Base-by-base conservation (phyloP, 2,113 vertebrate species). In the Anolis carolinensis region DNA sequence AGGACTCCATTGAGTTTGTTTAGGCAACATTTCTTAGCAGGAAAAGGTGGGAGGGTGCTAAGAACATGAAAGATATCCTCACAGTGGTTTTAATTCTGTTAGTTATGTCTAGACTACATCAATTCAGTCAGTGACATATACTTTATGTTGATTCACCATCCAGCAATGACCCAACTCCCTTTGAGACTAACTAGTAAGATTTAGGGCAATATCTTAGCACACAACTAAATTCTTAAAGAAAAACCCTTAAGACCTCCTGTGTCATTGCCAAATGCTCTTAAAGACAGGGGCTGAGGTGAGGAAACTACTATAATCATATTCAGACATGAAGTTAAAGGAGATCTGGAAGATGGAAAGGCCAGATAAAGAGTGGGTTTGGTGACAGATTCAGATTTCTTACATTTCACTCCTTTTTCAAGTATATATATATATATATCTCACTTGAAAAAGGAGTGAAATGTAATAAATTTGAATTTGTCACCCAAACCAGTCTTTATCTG, bases 1-100 rank as follows among this genome's bases (percentile, higher is more conserved):
- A 80, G 34, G 65, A 81, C 52, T 91, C 79, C 0, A 0, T 59
- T 89, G 86, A 32, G 81, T 92, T 86, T 86, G 82, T 75, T 81
- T 89, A 62, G 55, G 44, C 68, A 82, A 65, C 70, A 71, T 23
- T 39, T 34, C 39, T 79, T 44, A 44, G 39, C 39, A 44, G 25
- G 1, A 2, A 32, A 34, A n/a, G n/a, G n/a, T n/a, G 36, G 73
- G 30, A 36, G 78, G 3, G 14, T 11, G 52, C 14, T 27, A 79
- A 71, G 67, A 44, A 32, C 3, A 59, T 71, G 34, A 55, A 7
- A 30, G 25, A 13, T 27, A 13, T 21, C 68, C 10, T 18, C 32
- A 77, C 14, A 55, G 52, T 55, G 52, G 52, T 55, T 14, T 55
- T 10, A 55, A 55, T 55, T 14, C 52, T 55, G 4, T 55, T 55